These are phyloP conservation scores for Albula glossodonta DNA, from an alignment of 2,113 vertebrate genomes.

Conservation along the genomic window DNA sequence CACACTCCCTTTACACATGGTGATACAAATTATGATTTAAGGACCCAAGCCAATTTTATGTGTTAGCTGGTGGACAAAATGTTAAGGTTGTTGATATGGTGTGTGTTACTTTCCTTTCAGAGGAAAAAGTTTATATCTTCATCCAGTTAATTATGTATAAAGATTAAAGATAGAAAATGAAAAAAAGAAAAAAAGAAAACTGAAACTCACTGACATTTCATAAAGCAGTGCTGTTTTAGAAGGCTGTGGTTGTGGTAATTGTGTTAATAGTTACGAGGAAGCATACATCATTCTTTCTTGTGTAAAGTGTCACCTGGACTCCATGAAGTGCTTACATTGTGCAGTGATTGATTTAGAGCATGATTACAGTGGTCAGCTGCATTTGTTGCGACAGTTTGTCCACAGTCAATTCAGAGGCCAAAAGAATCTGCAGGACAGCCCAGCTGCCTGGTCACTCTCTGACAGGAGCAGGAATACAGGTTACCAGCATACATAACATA, in stretches of 20 bases:
- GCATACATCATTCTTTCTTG: neutral
- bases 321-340: neutral
- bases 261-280: neutral
- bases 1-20: no score
- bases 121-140: no score
- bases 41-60: constrained; percentile 39
- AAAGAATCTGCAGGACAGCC: neutral
- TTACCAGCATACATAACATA: neutral
- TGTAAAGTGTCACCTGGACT: neutral
- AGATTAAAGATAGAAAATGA: no score
- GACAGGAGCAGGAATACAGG: neutral
- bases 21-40: neutral
- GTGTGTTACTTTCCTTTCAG: no score
- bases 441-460: neutral
- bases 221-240: neutral
- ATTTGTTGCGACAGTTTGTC: neutral
- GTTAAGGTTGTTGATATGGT: no score
- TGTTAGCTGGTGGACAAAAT: constrained; percentile 1
- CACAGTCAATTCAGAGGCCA: neutral
- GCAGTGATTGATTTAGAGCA: neutral
- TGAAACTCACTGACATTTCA: neutral
- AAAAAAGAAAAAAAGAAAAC: no score
- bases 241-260: neutral
- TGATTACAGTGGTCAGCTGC: neutral
- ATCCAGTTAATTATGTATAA: no score